Percentiles rank a stretch among this genome's conserved stretches.
Conservation (phyloP, 2,113 vertebrate species). For the Acinonyx jubatus region DNA sequence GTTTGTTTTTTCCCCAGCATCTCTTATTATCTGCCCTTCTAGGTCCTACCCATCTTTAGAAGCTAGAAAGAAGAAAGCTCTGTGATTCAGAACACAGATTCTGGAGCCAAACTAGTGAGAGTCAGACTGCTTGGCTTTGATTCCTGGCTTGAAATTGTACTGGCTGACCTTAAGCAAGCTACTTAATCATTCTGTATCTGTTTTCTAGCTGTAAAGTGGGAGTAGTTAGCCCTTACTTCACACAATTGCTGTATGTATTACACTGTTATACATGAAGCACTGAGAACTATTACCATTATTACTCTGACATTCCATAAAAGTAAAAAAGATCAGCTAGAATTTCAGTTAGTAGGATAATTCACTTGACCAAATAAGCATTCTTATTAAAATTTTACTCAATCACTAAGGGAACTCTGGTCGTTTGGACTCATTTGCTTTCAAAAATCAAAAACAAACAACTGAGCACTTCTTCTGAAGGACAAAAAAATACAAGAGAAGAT, state of each 20-base stretch:
- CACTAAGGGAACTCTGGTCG: background rate
- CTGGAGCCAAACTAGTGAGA: background rate
- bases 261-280: background rate
- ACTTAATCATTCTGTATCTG: background rate
- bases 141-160: background rate
- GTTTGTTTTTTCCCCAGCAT: fast-evolving
- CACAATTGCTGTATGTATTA: fast-evolving
- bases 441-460: background rate
- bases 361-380: background rate
- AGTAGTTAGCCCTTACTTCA: background rate
- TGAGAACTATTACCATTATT: background rate
- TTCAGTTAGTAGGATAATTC: background rate
- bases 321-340: background rate
- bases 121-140: background rate
- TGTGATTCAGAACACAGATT: background rate
- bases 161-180: background rate
- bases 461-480: background rate
- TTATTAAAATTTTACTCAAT: conserved; percentile 1
- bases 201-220: background rate
- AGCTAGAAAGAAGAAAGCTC: background rate
- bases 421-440: conserved; percentile 22
- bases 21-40: background rate
- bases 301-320: background rate
- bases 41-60: background rate
- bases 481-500: background rate